phyloP scores from a whole-genome alignment of 1,140 invertebrate species.

The Mamestra configurata region DNA sequence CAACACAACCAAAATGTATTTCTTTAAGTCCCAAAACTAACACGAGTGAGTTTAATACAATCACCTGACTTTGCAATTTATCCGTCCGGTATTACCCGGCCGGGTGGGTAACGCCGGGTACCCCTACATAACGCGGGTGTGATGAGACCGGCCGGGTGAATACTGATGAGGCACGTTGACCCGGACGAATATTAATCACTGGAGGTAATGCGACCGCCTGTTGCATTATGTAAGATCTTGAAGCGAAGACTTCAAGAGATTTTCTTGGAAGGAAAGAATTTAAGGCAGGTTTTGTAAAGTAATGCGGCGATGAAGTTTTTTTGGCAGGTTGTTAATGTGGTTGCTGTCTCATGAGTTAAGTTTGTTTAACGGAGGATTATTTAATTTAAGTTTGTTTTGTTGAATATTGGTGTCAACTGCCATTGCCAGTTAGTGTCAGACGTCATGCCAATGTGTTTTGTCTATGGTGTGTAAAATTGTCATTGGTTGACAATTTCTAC shows the following conservation, averaged over 20 bases:
- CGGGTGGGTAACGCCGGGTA: constrained; percentile 33
- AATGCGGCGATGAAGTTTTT: too few relatives aligned
- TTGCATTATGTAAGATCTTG: constrained; percentile 52
- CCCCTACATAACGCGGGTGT: constrained; percentile 57
- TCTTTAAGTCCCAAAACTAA: constrained; percentile 33
- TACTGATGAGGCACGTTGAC: constrained; percentile 64
- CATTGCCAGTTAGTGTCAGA: too few relatives aligned
- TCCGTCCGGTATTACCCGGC: constrained; percentile 51
- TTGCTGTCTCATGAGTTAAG: too few relatives aligned
- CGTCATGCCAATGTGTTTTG: too few relatives aligned
- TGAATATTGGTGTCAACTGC: too few relatives aligned
- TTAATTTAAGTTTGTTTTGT: too few relatives aligned
- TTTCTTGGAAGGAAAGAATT: neutral
- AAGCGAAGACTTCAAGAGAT: neutral
- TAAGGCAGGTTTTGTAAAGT: neutral
- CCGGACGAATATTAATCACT: constrained; percentile 63
- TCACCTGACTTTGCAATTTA: constrained; percentile 54
- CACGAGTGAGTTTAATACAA: constrained; percentile 41
- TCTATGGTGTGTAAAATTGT: too few relatives aligned
- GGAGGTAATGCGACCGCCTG: constrained; percentile 54
- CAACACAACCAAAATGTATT: constrained; percentile 1
- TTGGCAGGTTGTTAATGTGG: too few relatives aligned
- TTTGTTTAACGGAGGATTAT: too few relatives aligned
- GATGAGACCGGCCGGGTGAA: constrained; percentile 63
- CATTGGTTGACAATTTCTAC: too few relatives aligned